These are phyloP conservation scores for western clawed frog (Xenopus tropicalis) DNA, from an alignment of 2,113 vertebrate species.

Conservation along the genomic window DNA sequence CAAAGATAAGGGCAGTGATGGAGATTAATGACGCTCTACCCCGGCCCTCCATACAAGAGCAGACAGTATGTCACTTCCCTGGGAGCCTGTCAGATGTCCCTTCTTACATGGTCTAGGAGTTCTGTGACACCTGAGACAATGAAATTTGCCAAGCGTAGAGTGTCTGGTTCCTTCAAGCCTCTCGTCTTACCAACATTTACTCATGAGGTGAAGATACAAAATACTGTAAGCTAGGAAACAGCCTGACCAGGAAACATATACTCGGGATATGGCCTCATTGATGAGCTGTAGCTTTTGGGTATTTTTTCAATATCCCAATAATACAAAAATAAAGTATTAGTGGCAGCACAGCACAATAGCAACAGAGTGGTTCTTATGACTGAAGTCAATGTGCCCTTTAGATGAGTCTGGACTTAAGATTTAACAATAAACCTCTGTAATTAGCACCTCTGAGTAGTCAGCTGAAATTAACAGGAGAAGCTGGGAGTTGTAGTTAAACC, in stretches of 20 bases:
- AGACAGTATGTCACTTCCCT: slow-evolving; percentile 35
- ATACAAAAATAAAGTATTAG: too few species aligned
- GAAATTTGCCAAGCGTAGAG: slow-evolving; percentile 20
- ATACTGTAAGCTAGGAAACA: slow-evolving; percentile 6
- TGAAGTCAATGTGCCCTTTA: too few species aligned
- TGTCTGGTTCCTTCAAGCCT: slow-evolving; percentile 6
- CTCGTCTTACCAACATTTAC: slow-evolving; percentile 24
- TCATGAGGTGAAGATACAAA: slow-evolving; percentile 21
- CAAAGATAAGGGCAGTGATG: slow-evolving; percentile 4
- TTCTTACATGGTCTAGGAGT: slow-evolving; percentile 32
- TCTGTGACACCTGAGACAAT: slow-evolving; percentile 38
- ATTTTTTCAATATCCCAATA: not conserved
- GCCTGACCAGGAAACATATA: not conserved
- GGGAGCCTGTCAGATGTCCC: slow-evolving; percentile 35
- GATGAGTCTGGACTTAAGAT: too few species aligned
- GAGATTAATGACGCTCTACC: slow-evolving; percentile 24
- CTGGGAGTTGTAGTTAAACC: too few species aligned
- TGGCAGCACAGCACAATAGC: too few species aligned
- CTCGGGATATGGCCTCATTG: slow-evolving; percentile 3
- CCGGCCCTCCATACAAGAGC: slow-evolving; percentile 11
- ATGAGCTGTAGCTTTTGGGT: slow-evolving; percentile 19
- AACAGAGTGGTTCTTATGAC: too few species aligned
- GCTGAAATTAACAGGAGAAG: too few species aligned
- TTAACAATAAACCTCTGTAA: too few species aligned
- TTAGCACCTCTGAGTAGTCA: too few species aligned